Evolutionary conservation across 2,888 invertebrate species (phyloP).

Genomic region (Calameuta filiformis): DNA sequence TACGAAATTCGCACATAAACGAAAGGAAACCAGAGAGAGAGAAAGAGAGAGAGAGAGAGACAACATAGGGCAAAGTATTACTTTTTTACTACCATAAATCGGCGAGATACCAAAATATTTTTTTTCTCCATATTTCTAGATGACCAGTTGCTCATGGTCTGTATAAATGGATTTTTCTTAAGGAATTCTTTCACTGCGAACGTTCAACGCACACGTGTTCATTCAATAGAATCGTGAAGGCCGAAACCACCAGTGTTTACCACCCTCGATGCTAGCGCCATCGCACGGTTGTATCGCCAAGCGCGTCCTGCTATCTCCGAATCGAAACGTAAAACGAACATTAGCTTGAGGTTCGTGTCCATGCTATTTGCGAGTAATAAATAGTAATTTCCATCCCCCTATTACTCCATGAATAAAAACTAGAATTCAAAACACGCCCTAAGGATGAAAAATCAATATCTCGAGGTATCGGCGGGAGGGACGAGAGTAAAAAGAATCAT

Average conservation of each 20-base stretch:
- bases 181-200: background rate
- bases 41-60: background rate
- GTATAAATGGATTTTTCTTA: background rate
- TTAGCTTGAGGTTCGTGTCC: background rate
- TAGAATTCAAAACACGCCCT: background rate
- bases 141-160: background rate
- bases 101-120: background rate
- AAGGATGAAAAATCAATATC: background rate
- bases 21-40: background rate
- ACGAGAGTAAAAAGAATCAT: background rate
- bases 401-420: background rate
- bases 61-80: background rate
- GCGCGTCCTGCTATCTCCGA: conserved; percentile 25
- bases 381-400: background rate
- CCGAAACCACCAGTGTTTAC: background rate
- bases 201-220: background rate
- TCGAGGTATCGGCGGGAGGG: background rate
- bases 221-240: background rate
- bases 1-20: background rate
- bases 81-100: background rate
- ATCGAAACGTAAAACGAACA: background rate
- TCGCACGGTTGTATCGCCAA: conserved; percentile 41
- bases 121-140: background rate
- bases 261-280: conserved; percentile 48
- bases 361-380: background rate